Evolutionary conservation across 1,140 invertebrate species (phyloP).

Genomic region (Drosophila aff.): DNA sequence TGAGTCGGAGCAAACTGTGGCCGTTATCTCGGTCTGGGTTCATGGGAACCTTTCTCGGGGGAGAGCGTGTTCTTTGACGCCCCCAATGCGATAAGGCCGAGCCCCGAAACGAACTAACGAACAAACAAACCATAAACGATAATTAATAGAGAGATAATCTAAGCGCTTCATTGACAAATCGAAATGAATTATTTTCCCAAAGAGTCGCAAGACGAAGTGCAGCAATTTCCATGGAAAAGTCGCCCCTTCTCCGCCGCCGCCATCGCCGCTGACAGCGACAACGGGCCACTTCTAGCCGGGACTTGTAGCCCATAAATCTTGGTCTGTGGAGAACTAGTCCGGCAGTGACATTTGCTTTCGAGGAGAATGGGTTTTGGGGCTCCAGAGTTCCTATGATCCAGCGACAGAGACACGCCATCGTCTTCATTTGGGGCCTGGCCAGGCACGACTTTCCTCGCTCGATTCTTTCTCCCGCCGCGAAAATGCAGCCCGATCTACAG

Average conservation of each 20-base stretch:
- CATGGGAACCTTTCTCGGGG: constrained; percentile 62
- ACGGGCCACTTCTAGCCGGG: constrained; percentile 23
- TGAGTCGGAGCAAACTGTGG: constrained; percentile 32
- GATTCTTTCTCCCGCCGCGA: constrained; percentile 22
- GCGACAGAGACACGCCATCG: constrained; percentile 58
- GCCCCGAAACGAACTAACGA: constrained; percentile 45
- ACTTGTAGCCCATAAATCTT: constrained; percentile 78
- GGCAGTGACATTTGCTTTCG: constrained; percentile 45
- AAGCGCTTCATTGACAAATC: constrained; percentile 68
- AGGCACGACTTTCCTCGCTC: constrained; percentile 61
- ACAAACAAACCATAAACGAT: constrained; percentile 82
- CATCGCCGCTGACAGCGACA: constrained; percentile 48
- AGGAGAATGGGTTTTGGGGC: constrained; percentile 38
- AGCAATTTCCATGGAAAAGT: constrained; percentile 77
- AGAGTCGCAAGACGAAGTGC: constrained; percentile 49
- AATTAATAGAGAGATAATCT: constrained; percentile 83
- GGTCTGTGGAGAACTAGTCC: constrained; percentile 51
- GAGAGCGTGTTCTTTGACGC: constrained; percentile 60
- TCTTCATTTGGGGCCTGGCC: constrained; percentile 63
- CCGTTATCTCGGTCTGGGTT: constrained; percentile 49
- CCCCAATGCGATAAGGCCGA: constrained; percentile 61
- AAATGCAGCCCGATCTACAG: constrained; percentile 78
- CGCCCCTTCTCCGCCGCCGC: constrained; percentile 8
- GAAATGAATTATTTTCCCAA: constrained; percentile 82
- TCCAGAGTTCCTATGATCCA: constrained; percentile 4